Conservation (phyloP, 37 sponge, comb jelly and placozoan species). For the Aplysina aerophoba region DNA sequence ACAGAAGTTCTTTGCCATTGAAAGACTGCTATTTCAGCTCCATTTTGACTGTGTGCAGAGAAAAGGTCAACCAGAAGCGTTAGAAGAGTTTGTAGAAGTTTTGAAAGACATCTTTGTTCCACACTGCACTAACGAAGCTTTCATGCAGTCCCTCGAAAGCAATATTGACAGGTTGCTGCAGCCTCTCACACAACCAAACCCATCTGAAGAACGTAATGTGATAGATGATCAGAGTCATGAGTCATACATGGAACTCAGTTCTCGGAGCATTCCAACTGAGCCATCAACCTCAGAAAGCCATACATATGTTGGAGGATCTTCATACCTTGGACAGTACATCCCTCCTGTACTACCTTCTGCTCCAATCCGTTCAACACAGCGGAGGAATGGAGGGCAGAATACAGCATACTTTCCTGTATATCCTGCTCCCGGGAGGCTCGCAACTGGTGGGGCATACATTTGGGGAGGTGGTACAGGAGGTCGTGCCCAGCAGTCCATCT, state of each 20-base stretch:
- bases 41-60: conserved; percentile 32
- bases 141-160: no score
- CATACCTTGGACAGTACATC: not conserved
- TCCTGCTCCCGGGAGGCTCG: conserved; percentile 2
- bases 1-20: conserved; percentile 15
- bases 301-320: no score
- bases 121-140: no score
- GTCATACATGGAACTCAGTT: no score
- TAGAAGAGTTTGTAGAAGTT: not conserved
- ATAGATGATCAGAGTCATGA: no score
- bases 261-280: no score
- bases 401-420: not conserved
- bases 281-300: no score
- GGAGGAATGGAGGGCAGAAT: not conserved
- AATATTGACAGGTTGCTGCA: no score
- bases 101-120: no score
- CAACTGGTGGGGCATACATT: conserved; percentile 11
- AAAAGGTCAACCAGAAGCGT: not conserved
- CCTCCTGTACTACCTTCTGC: not conserved
- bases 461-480: not conserved
- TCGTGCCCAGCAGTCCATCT: no score
- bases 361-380: not conserved
- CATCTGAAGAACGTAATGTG: no score
- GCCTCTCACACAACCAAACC: no score
- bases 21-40: conserved; percentile 16